phyloP scores from a whole-genome alignment of 2,113 vertebrate species.

The Cyanoderma ruficeps region DNA sequence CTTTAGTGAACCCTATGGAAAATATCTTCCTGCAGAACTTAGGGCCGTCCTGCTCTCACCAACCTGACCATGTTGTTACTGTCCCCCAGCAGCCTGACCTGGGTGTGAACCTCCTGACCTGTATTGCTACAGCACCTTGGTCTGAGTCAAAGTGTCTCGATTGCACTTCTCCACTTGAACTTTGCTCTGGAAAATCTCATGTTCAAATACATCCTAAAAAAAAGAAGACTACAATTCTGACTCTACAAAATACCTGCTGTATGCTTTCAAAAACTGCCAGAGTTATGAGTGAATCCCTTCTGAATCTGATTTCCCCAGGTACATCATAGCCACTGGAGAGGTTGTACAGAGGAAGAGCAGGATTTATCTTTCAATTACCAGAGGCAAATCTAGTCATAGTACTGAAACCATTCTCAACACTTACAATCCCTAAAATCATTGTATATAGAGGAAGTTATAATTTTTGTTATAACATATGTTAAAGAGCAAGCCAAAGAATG shows the following conservation, averaged over 20 bases:
- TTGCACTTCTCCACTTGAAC: slow-evolving; percentile 65
- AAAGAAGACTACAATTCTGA: slow-evolving; percentile 56
- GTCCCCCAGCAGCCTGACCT: slow-evolving; percentile 68
- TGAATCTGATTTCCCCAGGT: slow-evolving; percentile 61
- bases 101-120: slow-evolving; percentile 55
- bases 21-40: neutral
- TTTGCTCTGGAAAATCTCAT: slow-evolving; percentile 49
- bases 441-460: neutral
- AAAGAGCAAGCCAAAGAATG: slow-evolving; percentile 28
- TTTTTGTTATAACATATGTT: slow-evolving; percentile 17
- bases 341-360: slow-evolving; percentile 55
- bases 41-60: slow-evolving; percentile 44
- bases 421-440: slow-evolving; percentile 70
- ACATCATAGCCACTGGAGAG: neutral
- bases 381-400: neutral
- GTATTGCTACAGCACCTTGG: neutral
- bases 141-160: slow-evolving; percentile 60
- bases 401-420: slow-evolving; percentile 24
- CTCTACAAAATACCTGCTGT: slow-evolving; percentile 15
- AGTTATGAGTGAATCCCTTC: slow-evolving; percentile 55
- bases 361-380: slow-evolving; percentile 78
- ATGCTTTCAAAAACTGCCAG: slow-evolving; percentile 70
- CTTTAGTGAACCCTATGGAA: slow-evolving; percentile 44
- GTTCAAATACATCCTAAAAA: slow-evolving; percentile 65
- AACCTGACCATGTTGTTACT: slow-evolving; percentile 37